Evolutionary conservation across 2,113 vertebrate genomes (phyloP), one percentile per base, ranked within the genome.

Genomic region (Chitala chitala): DNA sequence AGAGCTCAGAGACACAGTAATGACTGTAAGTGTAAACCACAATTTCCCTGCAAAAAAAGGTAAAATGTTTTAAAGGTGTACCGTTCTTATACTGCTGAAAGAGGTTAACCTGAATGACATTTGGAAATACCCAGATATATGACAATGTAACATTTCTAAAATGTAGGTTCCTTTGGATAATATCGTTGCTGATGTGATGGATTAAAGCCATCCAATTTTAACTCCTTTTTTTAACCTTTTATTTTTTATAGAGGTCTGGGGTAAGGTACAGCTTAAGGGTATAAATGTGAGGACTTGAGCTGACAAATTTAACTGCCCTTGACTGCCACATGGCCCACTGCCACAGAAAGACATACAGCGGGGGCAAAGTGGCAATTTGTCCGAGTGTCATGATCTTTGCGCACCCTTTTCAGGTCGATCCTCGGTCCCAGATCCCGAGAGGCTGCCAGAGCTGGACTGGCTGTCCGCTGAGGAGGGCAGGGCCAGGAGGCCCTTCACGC

Each of bases 401-500:
- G 87, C 88, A 94, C 97, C 96, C 94, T 98, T 99, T 75, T 99
- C 97, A 53, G 93, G 90, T 83, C 96, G 98, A 75, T 98, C 97
- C 78, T 98, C 96, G 1, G 87, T 89, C 77, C 88, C 95, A 77
- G 93, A 89, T 78, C 92, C 90, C 66, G 92, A 90, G 85, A 94
- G 94, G 82, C 88, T 92, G 80, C 87, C 93, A 55, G 92, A 87
- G 83, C 93, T 92, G 78, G 94, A 90, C 82, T 98, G 96, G 84
- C 89, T 93, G 85, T 94, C 92, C 64, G 93, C 92, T 56, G 94
- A 87, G 59, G 95, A 92, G 53, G 94, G 95, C 81, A 93, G 96
- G 81, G 95, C 95, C 17, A 98, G 90, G 74, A 98, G 87, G 81
- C 89, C 95, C 86, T 92, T 93, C 74, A 92, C 92, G 42, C 92